Evolutionary conservation across 2,797 vertebrate genomes (phyloP).

Genomic region (Leucoraja ocellata): DNA sequence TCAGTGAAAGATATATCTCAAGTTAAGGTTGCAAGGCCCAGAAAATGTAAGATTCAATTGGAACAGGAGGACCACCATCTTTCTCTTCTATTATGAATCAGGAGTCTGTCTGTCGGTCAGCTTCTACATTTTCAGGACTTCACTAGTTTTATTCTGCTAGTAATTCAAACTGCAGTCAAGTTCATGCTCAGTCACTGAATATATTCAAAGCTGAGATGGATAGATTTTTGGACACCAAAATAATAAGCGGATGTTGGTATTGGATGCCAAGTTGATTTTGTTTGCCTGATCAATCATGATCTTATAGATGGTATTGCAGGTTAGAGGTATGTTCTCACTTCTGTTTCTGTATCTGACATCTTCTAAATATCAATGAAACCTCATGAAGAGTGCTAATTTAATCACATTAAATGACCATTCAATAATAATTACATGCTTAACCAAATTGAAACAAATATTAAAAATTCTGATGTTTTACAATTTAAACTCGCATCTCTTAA

Average conservation of each 20-base stretch:
- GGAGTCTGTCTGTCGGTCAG: neutral
- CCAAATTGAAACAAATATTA: neutral
- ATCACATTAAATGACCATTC: too few species aligned
- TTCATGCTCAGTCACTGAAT: neutral
- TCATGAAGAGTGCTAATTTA: too few species aligned
- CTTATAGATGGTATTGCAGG: too few species aligned
- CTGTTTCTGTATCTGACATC: too few species aligned
- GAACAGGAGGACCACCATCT: neutral
- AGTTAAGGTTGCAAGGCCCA: neutral
- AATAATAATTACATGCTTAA: too few species aligned
- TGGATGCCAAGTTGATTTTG: too few species aligned
- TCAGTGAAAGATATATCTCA: neutral
- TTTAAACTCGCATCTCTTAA: neutral
- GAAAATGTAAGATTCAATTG: neutral
- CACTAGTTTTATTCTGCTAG: neutral
- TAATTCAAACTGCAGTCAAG: neutral
- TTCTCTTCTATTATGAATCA: neutral
- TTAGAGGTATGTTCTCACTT: too few species aligned
- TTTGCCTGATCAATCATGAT: too few species aligned
- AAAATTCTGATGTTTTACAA: neutral
- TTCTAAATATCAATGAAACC: too few species aligned
- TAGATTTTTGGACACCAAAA: too few species aligned
- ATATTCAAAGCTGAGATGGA: too few species aligned
- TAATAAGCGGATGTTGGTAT: too few species aligned
- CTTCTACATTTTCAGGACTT: neutral